Base-by-base conservation (phyloP, 2,113 vertebrate species). In the Anseranas semipalmata region DNA sequence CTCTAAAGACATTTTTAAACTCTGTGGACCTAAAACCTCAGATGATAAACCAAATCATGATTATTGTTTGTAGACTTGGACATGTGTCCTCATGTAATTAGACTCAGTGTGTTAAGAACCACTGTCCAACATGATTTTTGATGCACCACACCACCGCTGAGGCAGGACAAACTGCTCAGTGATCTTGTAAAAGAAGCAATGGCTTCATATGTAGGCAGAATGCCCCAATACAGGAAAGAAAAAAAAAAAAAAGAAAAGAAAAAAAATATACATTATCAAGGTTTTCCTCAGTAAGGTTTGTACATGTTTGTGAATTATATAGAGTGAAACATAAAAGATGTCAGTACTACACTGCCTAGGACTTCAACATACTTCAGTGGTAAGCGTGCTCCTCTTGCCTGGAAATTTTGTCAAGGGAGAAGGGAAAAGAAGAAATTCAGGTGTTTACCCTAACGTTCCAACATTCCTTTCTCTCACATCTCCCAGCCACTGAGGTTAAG, bases 141-240 rank as follows among this genome's bases (percentile, higher is more conserved):
- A 86, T 35, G 18, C 25, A 50, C 25, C 59, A 56, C 48, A 48
- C 21, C 41, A 33, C 75, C 80, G 39, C 79, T 75, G n/a, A 80
- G 63, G 65, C 33, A 6, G 33, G 53, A 19, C 55, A 87, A 89
- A 80, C 17, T 17, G 30, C 13, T 30, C 33, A 8, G 12, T 53
- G 13, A 53, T 19, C 17, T 48, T 39, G 28, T 73, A 62, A 56
- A 70, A 83, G 68, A 46, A 60, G 50, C 19, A 60, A 30, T 8
- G 4, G 22, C 33, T 81, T 76, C 41, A 15, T 8, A 19, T 3
- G 14, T 4, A 66, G 52, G 68, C 52, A 75, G 80, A 85, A 89
- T 3, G 2, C 10, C 30, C 45, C 17, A 48, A 4, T 1, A 1
- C 2, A 9, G 1, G 3, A 18, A 2, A 16, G 45, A 18, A 27